Percentiles rank a stretch among this genome's conserved stretches.
These are phyloP conservation scores for Drosophila silvestris DNA, from an alignment of 2,888 invertebrate genomes.

Conservation along the genomic window DNA sequence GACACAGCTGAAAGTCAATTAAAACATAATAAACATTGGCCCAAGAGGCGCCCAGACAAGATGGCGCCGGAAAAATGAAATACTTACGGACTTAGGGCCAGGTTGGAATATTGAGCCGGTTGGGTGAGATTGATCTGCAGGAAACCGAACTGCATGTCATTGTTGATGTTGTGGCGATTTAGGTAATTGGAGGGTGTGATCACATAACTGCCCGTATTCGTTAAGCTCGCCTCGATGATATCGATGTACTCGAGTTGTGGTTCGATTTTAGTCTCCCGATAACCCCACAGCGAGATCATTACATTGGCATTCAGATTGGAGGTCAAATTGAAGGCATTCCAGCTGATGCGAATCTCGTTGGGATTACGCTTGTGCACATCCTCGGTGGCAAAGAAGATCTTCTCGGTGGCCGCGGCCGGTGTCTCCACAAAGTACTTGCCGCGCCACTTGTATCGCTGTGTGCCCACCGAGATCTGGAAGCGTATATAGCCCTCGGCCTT, in stretches of 20 bases:
- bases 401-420: slow-evolving; percentile 93
- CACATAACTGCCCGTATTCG: slow-evolving; percentile 90
- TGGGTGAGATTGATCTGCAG: slow-evolving; percentile 94
- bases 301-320: slow-evolving; percentile 91
- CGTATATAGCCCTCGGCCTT: slow-evolving; percentile 95
- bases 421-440: slow-evolving; percentile 97
- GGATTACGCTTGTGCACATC: slow-evolving; percentile 91
- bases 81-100: slow-evolving; percentile 91
- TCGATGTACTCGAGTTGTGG: slow-evolving; percentile 94
- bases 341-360: slow-evolving; percentile 91
- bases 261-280: slow-evolving; percentile 92
- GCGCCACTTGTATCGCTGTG: slow-evolving; percentile 94
- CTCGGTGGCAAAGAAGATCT: slow-evolving; percentile 92
- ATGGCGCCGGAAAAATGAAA: slow-evolving; percentile 23
- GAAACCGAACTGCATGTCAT: slow-evolving; percentile 94
- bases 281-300: slow-evolving; percentile 95
- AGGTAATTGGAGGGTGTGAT: slow-evolving; percentile 91
- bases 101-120: slow-evolving; percentile 88
- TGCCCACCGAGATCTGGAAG: slow-evolving; percentile 93
- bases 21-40: slow-evolving; percentile 58
- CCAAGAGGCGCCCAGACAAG: slow-evolving; percentile 16
- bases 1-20: slow-evolving; percentile 67
- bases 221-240: slow-evolving; percentile 88
- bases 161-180: slow-evolving; percentile 89
- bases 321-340: slow-evolving; percentile 95